A percentile compares a stretch with the other conserved stretches of the same genome.
phyloP scores from a whole-genome alignment of 2,113 vertebrate genomes.

The Pomatorhinus ruficollis region DNA sequence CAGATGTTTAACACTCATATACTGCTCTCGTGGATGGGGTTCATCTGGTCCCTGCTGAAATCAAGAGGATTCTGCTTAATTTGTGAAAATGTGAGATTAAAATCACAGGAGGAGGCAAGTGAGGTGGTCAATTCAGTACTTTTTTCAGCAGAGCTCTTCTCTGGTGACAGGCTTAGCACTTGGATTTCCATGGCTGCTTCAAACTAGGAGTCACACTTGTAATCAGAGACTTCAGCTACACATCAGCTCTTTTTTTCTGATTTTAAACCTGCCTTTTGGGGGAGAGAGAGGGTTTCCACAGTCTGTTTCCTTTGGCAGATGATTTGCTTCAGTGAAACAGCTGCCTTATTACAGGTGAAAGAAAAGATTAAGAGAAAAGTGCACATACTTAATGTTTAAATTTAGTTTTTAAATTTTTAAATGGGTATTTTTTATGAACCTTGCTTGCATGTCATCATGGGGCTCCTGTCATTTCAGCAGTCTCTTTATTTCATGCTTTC shows the following conservation, averaged over 20 bases:
- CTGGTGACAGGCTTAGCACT: background rate
- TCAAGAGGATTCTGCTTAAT: background rate
- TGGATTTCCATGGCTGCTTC: background rate
- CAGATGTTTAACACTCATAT: background rate
- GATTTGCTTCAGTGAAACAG: background rate
- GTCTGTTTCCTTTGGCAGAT: background rate
- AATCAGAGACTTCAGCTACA: background rate
- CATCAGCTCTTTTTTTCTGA: background rate
- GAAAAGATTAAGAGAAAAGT: background rate
- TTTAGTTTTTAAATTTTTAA: background rate
- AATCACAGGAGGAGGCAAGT: background rate
- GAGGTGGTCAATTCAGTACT: background rate
- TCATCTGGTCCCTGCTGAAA: slow-evolving; percentile 2
- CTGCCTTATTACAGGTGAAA: background rate
- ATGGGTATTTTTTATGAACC: background rate
- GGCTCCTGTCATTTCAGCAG: background rate
- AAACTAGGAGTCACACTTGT: background rate
- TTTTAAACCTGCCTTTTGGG: background rate
- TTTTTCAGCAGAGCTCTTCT: background rate
- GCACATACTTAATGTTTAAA: background rate
- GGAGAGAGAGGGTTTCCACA: background rate
- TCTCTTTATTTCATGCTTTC: background rate
- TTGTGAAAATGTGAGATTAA: background rate
- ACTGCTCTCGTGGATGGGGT: background rate
- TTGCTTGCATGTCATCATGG: background rate